Evolutionary conservation across 2,797 vertebrate genomes (phyloP).

Genomic region (Sarcophilus harrisii): DNA sequence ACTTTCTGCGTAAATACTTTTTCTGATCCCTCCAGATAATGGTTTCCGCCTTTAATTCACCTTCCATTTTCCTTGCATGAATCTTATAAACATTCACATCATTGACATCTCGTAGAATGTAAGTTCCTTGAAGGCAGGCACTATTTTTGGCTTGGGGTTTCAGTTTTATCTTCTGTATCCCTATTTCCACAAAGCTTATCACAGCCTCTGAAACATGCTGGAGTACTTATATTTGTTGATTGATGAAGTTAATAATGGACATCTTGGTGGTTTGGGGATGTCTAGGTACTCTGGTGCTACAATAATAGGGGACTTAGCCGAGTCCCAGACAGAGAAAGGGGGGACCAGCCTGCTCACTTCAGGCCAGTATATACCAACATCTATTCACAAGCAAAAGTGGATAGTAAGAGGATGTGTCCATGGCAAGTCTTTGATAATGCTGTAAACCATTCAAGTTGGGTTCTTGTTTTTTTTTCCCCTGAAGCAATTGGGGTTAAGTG

Average conservation of each 20-base stretch:
- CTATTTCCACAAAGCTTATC: neutral
- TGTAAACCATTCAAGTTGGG: slow-evolving; percentile 52
- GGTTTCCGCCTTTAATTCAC: neutral
- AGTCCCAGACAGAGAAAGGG: neutral
- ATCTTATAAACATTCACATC: neutral
- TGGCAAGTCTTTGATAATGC: slow-evolving; percentile 31
- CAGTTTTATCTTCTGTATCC: neutral
- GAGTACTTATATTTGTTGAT: neutral
- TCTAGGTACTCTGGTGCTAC: neutral
- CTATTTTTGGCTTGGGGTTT: neutral
- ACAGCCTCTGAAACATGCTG: neutral
- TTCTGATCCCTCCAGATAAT: neutral
- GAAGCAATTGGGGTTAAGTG: too few relatives aligned
- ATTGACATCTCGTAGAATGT: neutral
- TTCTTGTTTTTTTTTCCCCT: neutral
- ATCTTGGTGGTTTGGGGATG: neutral
- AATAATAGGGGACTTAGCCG: neutral
- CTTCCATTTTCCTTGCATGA: neutral
- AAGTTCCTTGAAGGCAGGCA: neutral
- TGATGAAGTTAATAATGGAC: neutral
- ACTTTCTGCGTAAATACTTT: neutral
- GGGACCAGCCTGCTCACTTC: neutral
- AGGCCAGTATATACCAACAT: slow-evolving; percentile 8
- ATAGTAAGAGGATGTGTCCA: slow-evolving; percentile 44
- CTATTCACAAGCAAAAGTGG: slow-evolving; percentile 13